Evolutionary conservation across 2,888 invertebrate genomes (phyloP), one percentile per base, ranked within the genome.

Genomic region (Enoplolaimus lenunculus): DNA sequence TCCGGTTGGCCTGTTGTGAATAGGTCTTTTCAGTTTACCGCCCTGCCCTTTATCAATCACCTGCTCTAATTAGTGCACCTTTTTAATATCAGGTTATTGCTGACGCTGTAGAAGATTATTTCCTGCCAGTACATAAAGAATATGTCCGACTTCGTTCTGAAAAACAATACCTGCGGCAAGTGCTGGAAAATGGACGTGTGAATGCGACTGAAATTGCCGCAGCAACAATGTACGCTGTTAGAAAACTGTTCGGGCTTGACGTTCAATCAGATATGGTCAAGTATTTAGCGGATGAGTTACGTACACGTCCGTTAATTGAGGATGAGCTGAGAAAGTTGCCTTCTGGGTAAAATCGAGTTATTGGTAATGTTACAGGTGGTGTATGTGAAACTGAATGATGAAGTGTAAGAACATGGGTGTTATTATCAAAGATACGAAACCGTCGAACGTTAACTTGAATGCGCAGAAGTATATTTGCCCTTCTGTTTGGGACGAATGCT

Each of bases 131-230:
- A 2, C 21, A 67, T 33, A 29, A 30, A 28, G 45, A 34, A 1
- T 70, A 70, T 34, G 31, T 2, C 3, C 30, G 35, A n/a, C 67
- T 67, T 2, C 21, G 34, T 7, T 34, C 16, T 3, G 70, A 70
- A 21, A 35, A 26, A 1, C 29, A 28, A 16, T 34, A 68, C 21
- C 30, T 70, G 13, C 45, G 26, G 1, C 3, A 7, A 28, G 67
- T 65, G 2, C 45, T 70, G 1, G 45, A 34, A n/a, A 13, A 21
- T n/a, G 70, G 70, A 21, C 26, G 21, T n/a, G 34, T 26, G 21
- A 26, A 28, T 29, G 70, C 70, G 26, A 66, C 29, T 2, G 31
- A 68, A 29, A 34, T 31, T n/a, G 70, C 70, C 28, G 30, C 29
- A 7, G 26, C 16, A 2, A 70, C 70, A 3, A 29, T 70, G 70